phyloP scores from a whole-genome alignment of 1,140 invertebrate species.

The Gonatopus flavifemur region DNA sequence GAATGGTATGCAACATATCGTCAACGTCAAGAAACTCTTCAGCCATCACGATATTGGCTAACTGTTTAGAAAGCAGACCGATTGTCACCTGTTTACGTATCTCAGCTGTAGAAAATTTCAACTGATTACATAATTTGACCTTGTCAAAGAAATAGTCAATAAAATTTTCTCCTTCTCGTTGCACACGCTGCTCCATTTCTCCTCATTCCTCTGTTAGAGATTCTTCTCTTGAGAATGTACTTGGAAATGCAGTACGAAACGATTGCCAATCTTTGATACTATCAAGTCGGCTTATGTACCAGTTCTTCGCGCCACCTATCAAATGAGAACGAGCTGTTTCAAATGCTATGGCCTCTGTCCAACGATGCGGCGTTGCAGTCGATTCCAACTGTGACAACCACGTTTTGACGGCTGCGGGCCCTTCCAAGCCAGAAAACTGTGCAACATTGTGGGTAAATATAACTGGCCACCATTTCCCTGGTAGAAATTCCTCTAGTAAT shows the following conservation, averaged over 20 bases:
- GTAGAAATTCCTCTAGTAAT: too few relatives aligned
- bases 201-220: too few relatives aligned
- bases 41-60: background rate
- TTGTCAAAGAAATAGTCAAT: conserved; percentile 18
- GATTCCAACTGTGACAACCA: conserved; percentile 14
- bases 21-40: background rate
- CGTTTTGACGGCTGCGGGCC: background rate
- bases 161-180: background rate
- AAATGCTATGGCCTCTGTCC: conserved; percentile 9
- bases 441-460: conserved; percentile 5
- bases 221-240: too few relatives aligned
- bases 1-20: too few relatives aligned
- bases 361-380: conserved; percentile 10
- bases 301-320: too few relatives aligned
- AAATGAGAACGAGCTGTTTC: conserved; percentile 9
- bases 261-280: too few relatives aligned
- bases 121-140: conserved; percentile 6
- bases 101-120: conserved; percentile 5
- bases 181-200: too few relatives aligned
- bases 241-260: too few relatives aligned
- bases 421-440: background rate
- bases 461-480: too few relatives aligned
- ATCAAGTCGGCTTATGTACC: too few relatives aligned
- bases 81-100: conserved; percentile 14
- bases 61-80: conserved; percentile 13